phyloP scores from a whole-genome alignment of 2,888 invertebrate genomes.

The Boloria euphrosyne region DNA sequence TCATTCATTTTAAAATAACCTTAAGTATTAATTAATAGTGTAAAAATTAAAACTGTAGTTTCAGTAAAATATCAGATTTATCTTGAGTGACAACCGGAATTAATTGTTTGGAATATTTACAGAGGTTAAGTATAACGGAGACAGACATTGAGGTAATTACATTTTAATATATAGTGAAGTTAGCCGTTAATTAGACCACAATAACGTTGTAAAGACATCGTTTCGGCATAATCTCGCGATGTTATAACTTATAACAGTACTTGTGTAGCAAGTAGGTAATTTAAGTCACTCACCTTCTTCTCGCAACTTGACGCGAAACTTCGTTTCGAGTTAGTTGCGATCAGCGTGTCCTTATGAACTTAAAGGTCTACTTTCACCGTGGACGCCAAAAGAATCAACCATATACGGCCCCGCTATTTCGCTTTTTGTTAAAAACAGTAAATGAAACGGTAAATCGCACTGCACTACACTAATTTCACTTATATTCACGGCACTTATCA shows the following conservation, averaged over 20 bases:
- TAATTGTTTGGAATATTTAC: too few species aligned
- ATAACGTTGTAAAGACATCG: constrained; percentile 6
- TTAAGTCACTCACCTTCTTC: constrained; percentile 71
- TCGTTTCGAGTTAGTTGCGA: constrained; percentile 70
- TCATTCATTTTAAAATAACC: too few species aligned
- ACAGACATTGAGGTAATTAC: background rate
- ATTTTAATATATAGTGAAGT: constrained; percentile 8
- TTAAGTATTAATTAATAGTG: constrained; percentile 19
- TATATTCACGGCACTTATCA: constrained; percentile 64
- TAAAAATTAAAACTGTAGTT: background rate
- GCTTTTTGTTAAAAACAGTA: constrained; percentile 76
- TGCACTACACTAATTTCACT: constrained; percentile 60
- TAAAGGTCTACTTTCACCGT: constrained; percentile 81
- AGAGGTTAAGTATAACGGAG: too few species aligned
- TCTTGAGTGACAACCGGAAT: too few species aligned
- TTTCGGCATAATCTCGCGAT: background rate
- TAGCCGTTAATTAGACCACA: constrained; percentile 8
- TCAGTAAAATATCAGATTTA: too few species aligned
- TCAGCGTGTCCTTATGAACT: constrained; percentile 78
- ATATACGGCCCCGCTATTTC: constrained; percentile 66
- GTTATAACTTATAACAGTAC: constrained; percentile 62
- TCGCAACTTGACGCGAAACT: constrained; percentile 71
- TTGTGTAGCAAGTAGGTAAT: constrained; percentile 65
- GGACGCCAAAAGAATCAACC: constrained; percentile 69
- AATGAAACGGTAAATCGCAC: constrained; percentile 76